Evolutionary conservation across 2,113 vertebrate species (phyloP).

Genomic region (Perca fluviatilis): DNA sequence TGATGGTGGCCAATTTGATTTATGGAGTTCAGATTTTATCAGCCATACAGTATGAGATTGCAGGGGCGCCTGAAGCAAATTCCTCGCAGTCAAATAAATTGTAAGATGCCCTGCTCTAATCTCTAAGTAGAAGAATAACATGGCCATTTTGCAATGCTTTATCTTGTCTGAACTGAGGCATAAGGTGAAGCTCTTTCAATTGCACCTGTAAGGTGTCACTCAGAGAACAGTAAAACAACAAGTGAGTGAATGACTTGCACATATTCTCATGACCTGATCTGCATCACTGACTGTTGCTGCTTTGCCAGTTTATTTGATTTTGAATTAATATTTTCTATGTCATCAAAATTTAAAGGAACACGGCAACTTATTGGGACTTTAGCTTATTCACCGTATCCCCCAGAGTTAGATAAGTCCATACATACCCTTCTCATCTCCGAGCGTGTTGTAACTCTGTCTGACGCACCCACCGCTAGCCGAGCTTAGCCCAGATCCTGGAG

Average conservation of each 20-base stretch:
- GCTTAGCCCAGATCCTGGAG: too few species aligned
- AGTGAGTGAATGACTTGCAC: neutral
- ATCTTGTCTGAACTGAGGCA: slow-evolving; percentile 41
- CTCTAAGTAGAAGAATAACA: slow-evolving; percentile 58
- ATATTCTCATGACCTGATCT: slow-evolving; percentile 5
- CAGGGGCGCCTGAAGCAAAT: slow-evolving; percentile 70
- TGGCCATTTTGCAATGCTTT: slow-evolving; percentile 51
- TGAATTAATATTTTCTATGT: neutral
- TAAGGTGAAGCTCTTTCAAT: slow-evolving; percentile 13
- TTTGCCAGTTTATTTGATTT: neutral
- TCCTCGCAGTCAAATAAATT: slow-evolving; percentile 69
- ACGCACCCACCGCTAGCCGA: too few species aligned
- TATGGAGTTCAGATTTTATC: slow-evolving; percentile 55
- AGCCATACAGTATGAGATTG: slow-evolving; percentile 32
- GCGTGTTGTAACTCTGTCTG: too few species aligned
- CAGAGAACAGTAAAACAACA: slow-evolving; percentile 20
- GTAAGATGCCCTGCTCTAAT: slow-evolving; percentile 48
- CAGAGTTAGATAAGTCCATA: too few species aligned
- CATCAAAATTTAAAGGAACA: neutral
- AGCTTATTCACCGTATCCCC: too few species aligned
- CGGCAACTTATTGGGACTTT: too few species aligned
- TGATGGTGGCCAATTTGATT: slow-evolving; percentile 52
- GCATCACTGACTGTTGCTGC: slow-evolving; percentile 15
- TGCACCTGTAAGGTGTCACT: slow-evolving; percentile 23
- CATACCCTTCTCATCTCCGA: too few species aligned